Base-by-base conservation (phyloP, 2,888 invertebrate species). In the Galerucella calmariensis region DNA sequence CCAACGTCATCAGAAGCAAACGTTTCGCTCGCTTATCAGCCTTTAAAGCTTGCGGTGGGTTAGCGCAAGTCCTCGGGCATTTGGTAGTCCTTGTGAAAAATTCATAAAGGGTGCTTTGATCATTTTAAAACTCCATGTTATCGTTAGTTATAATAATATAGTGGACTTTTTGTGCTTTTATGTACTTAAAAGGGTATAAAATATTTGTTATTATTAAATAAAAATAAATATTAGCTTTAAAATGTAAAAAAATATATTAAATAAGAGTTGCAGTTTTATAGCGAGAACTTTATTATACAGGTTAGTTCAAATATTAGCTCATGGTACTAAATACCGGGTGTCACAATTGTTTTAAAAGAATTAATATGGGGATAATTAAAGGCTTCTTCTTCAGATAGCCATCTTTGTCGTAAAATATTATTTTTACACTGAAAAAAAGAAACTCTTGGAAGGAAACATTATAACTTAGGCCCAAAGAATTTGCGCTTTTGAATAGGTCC, bases 1-100 rank as follows among this genome's bases (percentile, higher is more conserved):
- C 68, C 71, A 59, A 71, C 75, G 73, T 73, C 71, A 71, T 66
- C 67, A 71, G 77, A 71, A 73, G 71, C 71, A 68, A 62, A 68
- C 77, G 77, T 77, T 75, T 75, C 77, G 75, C 71, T 63, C 67
- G 62, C 62, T 62, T n/a, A 63, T 68, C 56, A 35, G 46, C 74
- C 67, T 69, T 62, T 27, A 51, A 61, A 70, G 71, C 67, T 75
- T 77, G 69, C 77, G 77, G 73, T 73, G 2, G 9, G 58, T 61
- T 61, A 73, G 41, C 74, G 75, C 68, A n/a, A 68, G 71, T 65
- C 44, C 61, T 65, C 58, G 24, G 63, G 62, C 65, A 16, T 46
- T 67, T 16, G 20, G 35, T 66, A 14, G 66, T 65, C 58, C 41
- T 63, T 65, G 69, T 51, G 46, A 53, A 62, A 44, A 51, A 69